A percentile compares a stretch with the other conserved stretches of the same genome.
phyloP scores from a whole-genome alignment of 30 jellyfish, hydroid and myxozoan genomes.

The Aurelia aurita region DNA sequence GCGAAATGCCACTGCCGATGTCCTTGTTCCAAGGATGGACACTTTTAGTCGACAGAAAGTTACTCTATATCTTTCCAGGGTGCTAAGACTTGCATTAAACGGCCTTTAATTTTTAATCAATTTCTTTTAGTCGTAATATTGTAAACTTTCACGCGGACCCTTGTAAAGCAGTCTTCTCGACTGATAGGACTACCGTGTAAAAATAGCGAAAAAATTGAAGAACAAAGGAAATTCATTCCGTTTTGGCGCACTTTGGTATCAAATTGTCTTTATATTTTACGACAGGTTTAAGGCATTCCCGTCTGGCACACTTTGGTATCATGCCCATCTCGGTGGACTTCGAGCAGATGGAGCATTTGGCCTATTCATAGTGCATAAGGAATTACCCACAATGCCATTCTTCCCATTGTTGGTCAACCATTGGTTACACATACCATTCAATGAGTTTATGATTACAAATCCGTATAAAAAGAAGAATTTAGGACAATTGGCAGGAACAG shows the following conservation, averaged over 20 bases:
- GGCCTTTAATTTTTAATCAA: no score
- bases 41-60: no score
- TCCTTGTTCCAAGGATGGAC: no score
- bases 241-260: neutral
- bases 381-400: slow-evolving; percentile 31
- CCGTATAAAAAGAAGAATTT: slow-evolving; percentile 9
- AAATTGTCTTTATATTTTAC: neutral
- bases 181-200: no score
- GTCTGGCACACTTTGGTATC: slow-evolving; percentile 74
- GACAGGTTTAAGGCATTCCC: slow-evolving; percentile 61
- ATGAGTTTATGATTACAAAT: slow-evolving; percentile 37
- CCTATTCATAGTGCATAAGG: slow-evolving; percentile 36
- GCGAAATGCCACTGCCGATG: no score
- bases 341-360: slow-evolving; percentile 69
- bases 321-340: slow-evolving; percentile 56
- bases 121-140: no score
- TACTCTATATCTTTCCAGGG: no score
- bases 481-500: slow-evolving; percentile 35
- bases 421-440: slow-evolving; percentile 55
- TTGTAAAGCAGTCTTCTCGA: no score
- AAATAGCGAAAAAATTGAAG: no score
- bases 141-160: no score
- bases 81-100: no score
- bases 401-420: slow-evolving; percentile 32
- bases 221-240: no score